Evolutionary conservation across 2,797 vertebrate species (phyloP), one percentile per base, ranked within the genome.

Genomic region (Chelidonichthys spinosus): DNA sequence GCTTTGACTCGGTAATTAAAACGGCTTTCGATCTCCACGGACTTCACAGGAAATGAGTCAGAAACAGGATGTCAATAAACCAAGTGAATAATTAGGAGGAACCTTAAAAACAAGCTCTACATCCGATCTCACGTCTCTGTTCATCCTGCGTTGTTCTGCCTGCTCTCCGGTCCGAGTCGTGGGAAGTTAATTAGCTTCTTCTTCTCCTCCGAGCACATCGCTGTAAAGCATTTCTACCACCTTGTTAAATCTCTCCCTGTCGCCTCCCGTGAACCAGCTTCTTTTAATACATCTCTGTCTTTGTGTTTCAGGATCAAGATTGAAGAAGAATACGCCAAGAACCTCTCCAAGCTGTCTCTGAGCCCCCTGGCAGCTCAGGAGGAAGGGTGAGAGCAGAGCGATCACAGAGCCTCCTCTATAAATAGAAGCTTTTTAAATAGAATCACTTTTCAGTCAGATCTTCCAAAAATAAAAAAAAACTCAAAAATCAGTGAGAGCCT

Each of bases 291-390:
- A 9, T 66, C 39, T 61, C 40, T 46, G 13, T 47, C 7, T 84
- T 54, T 90, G 55, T 85, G 40, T 87, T 85, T 69, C 92, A 99
- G 98, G 93, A 99, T 99, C 95, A 99, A 98, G 94, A 99, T 99
- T 75, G 98, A 99, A 90, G 98, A 99, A 76, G 98, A 99, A 79
- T 99, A 99, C 42, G 97, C 98, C 62, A 99, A 99, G 93, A 99
- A 98, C 90, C 94, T 99, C 36, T 97, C 98, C 76, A 99, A 99
- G 90, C 94, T 99, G 76, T 99, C 98, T 67, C 96, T 97, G 92
- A 98, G 95, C 85, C 96, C 97, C 4, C 93, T 99, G 94, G 98
- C 97, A 14, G 94, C 94, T 4, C 97, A 98, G 87, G 98, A 99
- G 87, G 98, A 99, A 93, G 98, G 98, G 98, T 99, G 92, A 95